Base-by-base conservation (phyloP, 2,888 invertebrate genomes). In the Dryococelus australis region DNA sequence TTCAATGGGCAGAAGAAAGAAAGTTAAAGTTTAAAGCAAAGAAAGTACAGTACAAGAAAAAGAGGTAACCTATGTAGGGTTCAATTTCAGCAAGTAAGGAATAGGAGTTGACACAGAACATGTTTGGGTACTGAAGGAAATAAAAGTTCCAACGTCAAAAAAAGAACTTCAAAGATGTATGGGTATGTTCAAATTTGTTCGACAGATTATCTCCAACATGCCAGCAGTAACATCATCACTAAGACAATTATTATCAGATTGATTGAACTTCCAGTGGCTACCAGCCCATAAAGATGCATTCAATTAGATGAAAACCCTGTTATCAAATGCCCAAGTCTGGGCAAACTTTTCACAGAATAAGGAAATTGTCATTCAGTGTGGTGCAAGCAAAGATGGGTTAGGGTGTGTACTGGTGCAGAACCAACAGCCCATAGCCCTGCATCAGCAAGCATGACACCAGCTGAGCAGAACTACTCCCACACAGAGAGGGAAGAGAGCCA, bases 321-420 rank as follows among this genome's bases (percentile, higher is more conserved):
- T 85, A 24, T 35, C 65, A 26, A 87, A 65, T 35, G 28, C 85
- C 10, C 28, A 12, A 85, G 80, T 43, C 5, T 43, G 86, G 27
- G 35, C n/a, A 87, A 84, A 85, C 79, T 87, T 87, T 43, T 27
- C 85, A 65, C 53, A 12, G 28, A 35, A 26, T 35, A 10, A 84
- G 35, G 27, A 47, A 85, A 43, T 85, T 27, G 28, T 43, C 9
- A 85, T 87, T 65, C 84, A 87, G 28, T 87, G 85, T 85, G 85
- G 51, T 65, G 65, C 87, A n/a, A 87, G 87, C 85, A 85, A 84
- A 12, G 43, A 47, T 51, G 87, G 85, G 16, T 85, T 87, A 65
- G 87, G 87, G n/a, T 78, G 78, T 53, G 65, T 78, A 12, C n/a
- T 87, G 24, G 0, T 87, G 2, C 87, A 87, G 28, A 65, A 87